Evolutionary conservation across 2,113 vertebrate species (phyloP), one percentile per base, ranked within the genome.

Genomic region (Microcebus murinus): DNA sequence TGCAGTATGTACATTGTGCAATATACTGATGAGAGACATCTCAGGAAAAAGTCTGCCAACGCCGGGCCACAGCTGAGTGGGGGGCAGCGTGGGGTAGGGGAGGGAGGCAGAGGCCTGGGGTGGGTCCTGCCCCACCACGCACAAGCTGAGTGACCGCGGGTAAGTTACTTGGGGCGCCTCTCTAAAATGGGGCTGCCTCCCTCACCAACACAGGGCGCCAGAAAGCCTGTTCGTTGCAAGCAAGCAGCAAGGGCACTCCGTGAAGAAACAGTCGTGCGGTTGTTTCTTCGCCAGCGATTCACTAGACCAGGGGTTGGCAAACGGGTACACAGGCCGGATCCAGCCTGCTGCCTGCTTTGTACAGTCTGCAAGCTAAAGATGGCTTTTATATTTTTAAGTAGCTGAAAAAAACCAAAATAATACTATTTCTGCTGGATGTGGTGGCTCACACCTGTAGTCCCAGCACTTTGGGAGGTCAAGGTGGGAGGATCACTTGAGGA

Each of bases 31-130:
- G 13, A n/a, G 57, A 8, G 52, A 14, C 2, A 1, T 36, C 2
- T 45, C 1, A 29, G 77, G 39, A 36, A 52, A 45, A n/a, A 0
- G 27, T 8, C 65, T 11, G 0, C 89, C 1, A 1, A 21, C 29
- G 29, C 65, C 50, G 4, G 27, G 65, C 65, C 7, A 3, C 34
- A 1, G 36, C 21, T 0, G 3, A 27, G 31, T 4, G 8, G 48
- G 8, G 18, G 2, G 1, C 1, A 42, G 61, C 1, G 0, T 45
- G 1, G 61, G 27, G 61, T 34, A 8, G 76, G 48, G 34, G 48
- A 59, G 74, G 74, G 42, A 36, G 48, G 23, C 0, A 0, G 48
- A 48, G 50, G 42, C 15, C 76, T 36, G 23, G 34, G 67, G 31
- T 15, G 7, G 31, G 50, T 17, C 36, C 48, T n/a, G 12, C 27